Base-by-base conservation (phyloP, 2,113 vertebrate genomes). In the Aspiorhynchus laticeps region DNA sequence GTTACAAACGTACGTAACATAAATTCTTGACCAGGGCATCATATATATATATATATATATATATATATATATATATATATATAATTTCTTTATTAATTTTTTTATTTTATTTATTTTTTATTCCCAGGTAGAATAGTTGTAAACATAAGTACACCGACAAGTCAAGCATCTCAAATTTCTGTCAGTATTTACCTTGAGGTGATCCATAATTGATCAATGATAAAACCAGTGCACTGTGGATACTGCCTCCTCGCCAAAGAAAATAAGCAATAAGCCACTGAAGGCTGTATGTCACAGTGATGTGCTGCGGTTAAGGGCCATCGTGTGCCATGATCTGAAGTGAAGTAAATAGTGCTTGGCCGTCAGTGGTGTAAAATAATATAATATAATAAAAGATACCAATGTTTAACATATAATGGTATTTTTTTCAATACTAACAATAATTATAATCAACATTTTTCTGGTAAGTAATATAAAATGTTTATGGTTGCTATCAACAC, bases 211-310 rank as follows among this genome's bases (percentile, higher is more conserved):
- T 28, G 43, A 77, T 77, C 75, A 77, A 77, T 51, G 7, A 46
- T 51, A 77, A 75, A 77, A 31, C n/a, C 26, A 77, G 75, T 31
- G 75, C 17, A 3, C 74, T 48, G 43, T 77, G 14, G 43, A 77
- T 77, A 51, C 74, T 74, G 71, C 36, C 31, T 71, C 24, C 36
- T 74, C 43, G 28, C 46, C 3, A 51, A 31, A 31, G 26, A 77
- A 77, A 77, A 48, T 48, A 77, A 51, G 75, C 26, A 77, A 77
- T 14, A 48, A 48, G n/a, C 74, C n/a, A 28, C 38, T 48, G 24
- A 77, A 43, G 26, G 41, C 33, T 38, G 7, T 31, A 21, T 24
- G 17, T 38, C 69, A 48, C 12, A 76, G 14, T 8, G 14, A 77
- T 28, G 12, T 48, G 21, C 43, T 4, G 4, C 7, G n/a, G 24